phyloP scores from a whole-genome alignment of 2,797 vertebrate genomes.

The Picus viridis region DNA sequence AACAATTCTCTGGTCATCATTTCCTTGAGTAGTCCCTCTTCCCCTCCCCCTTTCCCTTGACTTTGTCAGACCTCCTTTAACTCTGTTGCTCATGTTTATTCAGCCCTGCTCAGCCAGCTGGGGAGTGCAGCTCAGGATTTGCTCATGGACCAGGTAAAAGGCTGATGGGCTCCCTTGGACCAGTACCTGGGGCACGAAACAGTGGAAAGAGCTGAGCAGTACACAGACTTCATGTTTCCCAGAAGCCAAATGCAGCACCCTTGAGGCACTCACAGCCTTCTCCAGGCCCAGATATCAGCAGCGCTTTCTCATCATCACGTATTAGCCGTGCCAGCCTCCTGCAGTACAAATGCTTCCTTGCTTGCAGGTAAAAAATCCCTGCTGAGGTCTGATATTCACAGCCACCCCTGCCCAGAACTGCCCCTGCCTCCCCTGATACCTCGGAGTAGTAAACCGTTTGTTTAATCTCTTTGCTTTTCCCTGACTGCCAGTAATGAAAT shows the following conservation, averaged over 20 bases:
- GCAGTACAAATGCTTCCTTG: rapidly evolving
- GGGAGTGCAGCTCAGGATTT: background rate
- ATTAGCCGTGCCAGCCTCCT: rapidly evolving
- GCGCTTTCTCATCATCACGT: background rate
- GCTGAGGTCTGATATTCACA: background rate
- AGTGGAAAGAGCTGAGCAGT: rapidly evolving
- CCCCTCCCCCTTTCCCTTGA: background rate
- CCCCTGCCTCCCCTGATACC: background rate
- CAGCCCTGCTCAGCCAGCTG: no score
- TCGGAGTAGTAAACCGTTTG: conserved; percentile 72
- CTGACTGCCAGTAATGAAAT: conserved; percentile 79
- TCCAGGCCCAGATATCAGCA: background rate
- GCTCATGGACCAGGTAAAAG: background rate
- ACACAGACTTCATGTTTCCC: rapidly evolving
- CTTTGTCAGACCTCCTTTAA: background rate
- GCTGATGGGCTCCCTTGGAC: rapidly evolving
- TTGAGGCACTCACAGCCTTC: rapidly evolving
- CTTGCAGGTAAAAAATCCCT: background rate
- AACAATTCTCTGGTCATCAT: background rate
- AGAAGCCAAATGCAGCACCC: rapidly evolving
- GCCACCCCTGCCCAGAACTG: background rate
- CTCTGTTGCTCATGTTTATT: background rate
- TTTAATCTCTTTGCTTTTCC: conserved; percentile 81
- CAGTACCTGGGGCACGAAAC: background rate
- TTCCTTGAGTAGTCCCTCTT: background rate